Conservation (phyloP, 2,888 invertebrate species). For the Imbricaverruca yamaguchii region DNA sequence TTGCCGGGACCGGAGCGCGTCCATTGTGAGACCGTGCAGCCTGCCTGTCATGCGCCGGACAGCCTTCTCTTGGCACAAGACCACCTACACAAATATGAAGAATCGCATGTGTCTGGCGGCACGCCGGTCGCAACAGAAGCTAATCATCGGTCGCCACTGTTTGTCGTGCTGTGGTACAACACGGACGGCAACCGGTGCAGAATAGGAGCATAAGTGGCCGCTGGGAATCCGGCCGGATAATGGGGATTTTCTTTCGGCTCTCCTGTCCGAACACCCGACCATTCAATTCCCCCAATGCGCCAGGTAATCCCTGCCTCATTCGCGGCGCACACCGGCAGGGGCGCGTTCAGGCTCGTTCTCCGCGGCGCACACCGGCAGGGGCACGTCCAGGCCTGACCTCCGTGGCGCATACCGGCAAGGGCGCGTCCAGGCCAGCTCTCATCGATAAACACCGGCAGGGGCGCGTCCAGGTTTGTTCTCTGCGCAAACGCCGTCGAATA, state of each 20-base stretch:
- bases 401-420: neutral
- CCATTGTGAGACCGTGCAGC: neutral
- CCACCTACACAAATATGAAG: neutral
- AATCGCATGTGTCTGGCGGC: neutral
- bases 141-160: neutral
- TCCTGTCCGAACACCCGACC: neutral
- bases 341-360: neutral
- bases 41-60: neutral
- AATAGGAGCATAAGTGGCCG: neutral
- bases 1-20: neutral
- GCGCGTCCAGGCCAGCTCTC: neutral
- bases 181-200: neutral
- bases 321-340: neutral
- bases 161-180: neutral
- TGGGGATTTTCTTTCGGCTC: slow-evolving; percentile 13
- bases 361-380: neutral
- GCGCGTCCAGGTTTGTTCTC: too few relatives aligned
- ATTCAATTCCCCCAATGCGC: neutral
- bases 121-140: neutral
- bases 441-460: neutral
- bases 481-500: neutral
- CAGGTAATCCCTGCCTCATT: neutral
- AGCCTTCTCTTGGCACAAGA: neutral
- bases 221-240: neutral
- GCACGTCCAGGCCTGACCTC: too few relatives aligned